Base-by-base conservation (phyloP, 2,888 invertebrate genomes). In the Halocaridina rubra region DNA sequence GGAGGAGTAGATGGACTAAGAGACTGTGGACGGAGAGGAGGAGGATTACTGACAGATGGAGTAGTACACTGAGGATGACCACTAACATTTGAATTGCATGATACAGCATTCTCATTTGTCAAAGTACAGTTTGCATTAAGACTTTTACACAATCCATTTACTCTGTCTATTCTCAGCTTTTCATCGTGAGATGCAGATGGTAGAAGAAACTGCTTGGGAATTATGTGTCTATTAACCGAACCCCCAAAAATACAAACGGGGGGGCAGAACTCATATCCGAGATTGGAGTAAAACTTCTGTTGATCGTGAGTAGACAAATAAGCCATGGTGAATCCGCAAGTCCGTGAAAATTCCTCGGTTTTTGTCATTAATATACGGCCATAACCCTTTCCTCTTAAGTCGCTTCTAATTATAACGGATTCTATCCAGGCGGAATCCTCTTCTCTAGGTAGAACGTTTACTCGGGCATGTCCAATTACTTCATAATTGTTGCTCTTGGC, bases 221-320 rank as follows among this genome's bases (percentile, higher is more conserved):
- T 64, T 7, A 87, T 57, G 67, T 79, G 59, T 24, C 64, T 69
- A 46, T 87, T 81, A 2, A 82, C 72, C 32, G 80, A 24, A 19
- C 85, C 81, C 33, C 85, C 87, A 64, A 82, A 85, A 19, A 87
- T 77, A 80, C 80, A 82, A 24, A 87, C 85, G 24, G 81, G 85
- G n/a, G 81, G 61, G 64, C 85, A 87, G 69, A 85, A 85, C 16
- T 82, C 80, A 77, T 87, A 87, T 3, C 87, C 87, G 22, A 87
- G 76, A 53, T 75, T 85, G 1, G 64, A 75, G 76, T 87, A 87
- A 33, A 87, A 87, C n/a, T 67, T 80, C 32, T 87, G 81, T 61
- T 87, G 85, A 22, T 85, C 87, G 27, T 82, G 81, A 13, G 87
- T 87, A 22, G 85, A 81, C 13, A 87, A 53, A 53, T 79, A 85